These are phyloP conservation scores for Zosterops borbonicus DNA, from an alignment of 2,113 vertebrate species.

Conservation along the genomic window DNA sequence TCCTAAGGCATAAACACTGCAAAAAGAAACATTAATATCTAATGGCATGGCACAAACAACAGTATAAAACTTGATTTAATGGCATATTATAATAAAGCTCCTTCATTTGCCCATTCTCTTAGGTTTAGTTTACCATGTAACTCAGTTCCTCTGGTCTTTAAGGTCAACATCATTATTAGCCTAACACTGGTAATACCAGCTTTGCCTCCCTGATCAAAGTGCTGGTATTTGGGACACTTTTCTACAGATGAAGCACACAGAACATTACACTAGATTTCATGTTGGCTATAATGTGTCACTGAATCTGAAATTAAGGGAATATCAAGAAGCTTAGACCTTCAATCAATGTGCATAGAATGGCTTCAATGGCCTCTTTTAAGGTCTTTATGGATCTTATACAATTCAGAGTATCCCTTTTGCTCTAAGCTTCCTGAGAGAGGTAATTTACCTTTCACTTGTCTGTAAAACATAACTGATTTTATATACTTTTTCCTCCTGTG, in stretches of 20 bases:
- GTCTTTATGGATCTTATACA: background rate
- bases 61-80: background rate
- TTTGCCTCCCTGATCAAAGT: background rate
- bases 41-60: background rate
- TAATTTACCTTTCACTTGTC: background rate
- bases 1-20: no score
- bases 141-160: background rate
- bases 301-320: background rate
- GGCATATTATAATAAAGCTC: background rate
- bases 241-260: background rate
- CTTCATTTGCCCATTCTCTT: background rate
- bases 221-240: background rate
- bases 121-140: background rate
- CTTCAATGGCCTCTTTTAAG: background rate
- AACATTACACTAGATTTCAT: background rate
- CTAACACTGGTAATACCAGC: background rate
- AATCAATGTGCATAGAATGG: background rate
- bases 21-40: background rate
- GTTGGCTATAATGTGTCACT: background rate
- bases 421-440: background rate
- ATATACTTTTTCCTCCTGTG: background rate
- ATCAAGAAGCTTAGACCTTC: background rate
- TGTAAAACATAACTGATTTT: background rate
- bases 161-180: background rate
- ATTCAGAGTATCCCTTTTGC: background rate